These are phyloP conservation scores for Umimayanthus kanabou DNA, from an alignment of 92 coral and sea anemone species.

Conservation along the genomic window DNA sequence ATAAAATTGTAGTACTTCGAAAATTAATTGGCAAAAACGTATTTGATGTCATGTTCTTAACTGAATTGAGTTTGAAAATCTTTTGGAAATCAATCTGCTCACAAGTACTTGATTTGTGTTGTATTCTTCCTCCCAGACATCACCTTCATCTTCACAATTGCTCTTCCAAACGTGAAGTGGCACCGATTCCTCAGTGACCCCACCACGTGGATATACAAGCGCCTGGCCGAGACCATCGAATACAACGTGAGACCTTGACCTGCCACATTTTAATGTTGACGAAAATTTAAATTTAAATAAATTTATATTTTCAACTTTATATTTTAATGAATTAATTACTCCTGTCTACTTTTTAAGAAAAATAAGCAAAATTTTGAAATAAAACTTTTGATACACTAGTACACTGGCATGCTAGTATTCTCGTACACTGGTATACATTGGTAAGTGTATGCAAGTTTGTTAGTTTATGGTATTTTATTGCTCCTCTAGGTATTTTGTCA, in stretches of 20 bases:
- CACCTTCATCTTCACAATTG: constrained; percentile 71
- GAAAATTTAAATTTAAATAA: background rate
- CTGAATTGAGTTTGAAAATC: background rate
- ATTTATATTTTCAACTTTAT: too few relatives aligned
- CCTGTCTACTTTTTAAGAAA: too few relatives aligned
- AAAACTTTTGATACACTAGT: too few relatives aligned
- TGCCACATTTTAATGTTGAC: background rate
- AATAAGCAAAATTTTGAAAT: too few relatives aligned
- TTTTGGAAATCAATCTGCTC: background rate
- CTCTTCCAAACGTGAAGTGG: constrained; percentile 71
- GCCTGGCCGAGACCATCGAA: constrained; percentile 33
- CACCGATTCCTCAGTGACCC: constrained; percentile 47
- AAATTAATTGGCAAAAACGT: background rate
- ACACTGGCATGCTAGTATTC: too few relatives aligned
- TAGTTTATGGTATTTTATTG: too few relatives aligned
- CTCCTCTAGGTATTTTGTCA: too few relatives aligned
- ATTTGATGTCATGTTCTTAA: background rate
- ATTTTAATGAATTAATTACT: too few relatives aligned
- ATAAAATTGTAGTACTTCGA: background rate
- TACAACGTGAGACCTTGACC: constrained; percentile 17
- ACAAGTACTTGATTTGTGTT: background rate
- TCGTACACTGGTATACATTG: too few relatives aligned
- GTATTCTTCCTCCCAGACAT: constrained; percentile 61
- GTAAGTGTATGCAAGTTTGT: too few relatives aligned
- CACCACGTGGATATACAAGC: constrained; percentile 19